Evolutionary conservation across 2,888 invertebrate species (phyloP).

Genomic region (Bombylius discolor): DNA sequence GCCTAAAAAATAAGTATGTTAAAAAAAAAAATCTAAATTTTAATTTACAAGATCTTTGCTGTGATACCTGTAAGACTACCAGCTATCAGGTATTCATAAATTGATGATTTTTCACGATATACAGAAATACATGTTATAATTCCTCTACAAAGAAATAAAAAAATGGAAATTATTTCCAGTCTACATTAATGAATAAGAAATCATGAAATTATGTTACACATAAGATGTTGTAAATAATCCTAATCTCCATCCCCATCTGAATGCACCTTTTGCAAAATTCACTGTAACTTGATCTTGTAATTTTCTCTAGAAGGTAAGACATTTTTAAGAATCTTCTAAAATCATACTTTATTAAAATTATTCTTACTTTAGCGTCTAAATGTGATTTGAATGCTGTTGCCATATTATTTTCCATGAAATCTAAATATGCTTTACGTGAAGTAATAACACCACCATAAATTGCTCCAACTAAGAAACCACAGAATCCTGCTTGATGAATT

Average conservation of each 20-base stretch:
- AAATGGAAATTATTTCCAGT: neutral
- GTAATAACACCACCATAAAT: slow-evolving; percentile 50
- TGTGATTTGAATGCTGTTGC: slow-evolving; percentile 54
- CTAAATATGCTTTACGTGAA: slow-evolving; percentile 46
- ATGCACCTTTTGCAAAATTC: slow-evolving; percentile 59
- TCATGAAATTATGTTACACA: slow-evolving; percentile 41
- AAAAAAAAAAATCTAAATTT: neutral
- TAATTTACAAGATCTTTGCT: neutral
- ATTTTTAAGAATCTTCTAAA: neutral
- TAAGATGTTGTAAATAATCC: slow-evolving; percentile 53
- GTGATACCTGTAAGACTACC: slow-evolving; percentile 42
- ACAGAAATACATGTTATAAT: slow-evolving; percentile 49
- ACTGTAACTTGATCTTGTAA: slow-evolving; percentile 56
- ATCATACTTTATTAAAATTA: neutral
- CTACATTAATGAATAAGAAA: too few relatives aligned
- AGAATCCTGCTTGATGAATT: slow-evolving; percentile 44
- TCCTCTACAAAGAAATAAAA: slow-evolving; percentile 40
- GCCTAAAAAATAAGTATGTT: slow-evolving; percentile 31
- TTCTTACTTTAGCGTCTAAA: slow-evolving; percentile 51
- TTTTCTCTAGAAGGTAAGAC: slow-evolving; percentile 41
- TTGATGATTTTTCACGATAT: slow-evolving; percentile 52
- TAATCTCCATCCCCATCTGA: slow-evolving; percentile 54
- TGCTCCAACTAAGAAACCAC: slow-evolving; percentile 50
- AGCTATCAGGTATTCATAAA: slow-evolving; percentile 52
- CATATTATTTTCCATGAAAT: slow-evolving; percentile 61